Base-by-base conservation (phyloP, 2,797 vertebrate species). In the Synaphobranchus kaupii region DNA sequence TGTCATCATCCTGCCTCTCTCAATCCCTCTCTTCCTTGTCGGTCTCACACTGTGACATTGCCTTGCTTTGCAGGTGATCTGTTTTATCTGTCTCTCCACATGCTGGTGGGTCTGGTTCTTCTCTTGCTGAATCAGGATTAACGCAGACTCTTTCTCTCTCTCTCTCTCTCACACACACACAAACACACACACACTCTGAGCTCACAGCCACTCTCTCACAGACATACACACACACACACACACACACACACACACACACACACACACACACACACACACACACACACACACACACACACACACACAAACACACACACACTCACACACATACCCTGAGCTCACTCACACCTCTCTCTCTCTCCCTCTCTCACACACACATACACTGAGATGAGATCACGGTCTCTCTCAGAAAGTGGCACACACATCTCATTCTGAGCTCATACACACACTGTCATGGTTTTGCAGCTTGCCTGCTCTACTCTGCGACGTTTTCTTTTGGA, bases 151-250 rank as follows among this genome's bases (percentile, higher is more conserved):
- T 15, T 10, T 10, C 54, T 1, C 12, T 34, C 31, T 28, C 34
- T 13, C 15, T 13, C 12, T 34, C 13, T 34, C 10, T 15, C 17
- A 52, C 58, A 86, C 52, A 83, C 60, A 86, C 25, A 56, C 58
- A 82, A 15, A 54, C 9, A 13, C 48, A 9, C 31, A 8, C 25
- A 44, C 44, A 50, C 63, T 34, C 48, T 73, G 20, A 73, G 52
- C 52, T 54, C 1, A 73, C 12, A 68, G 52, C 28, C 0, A 83
- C 83, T 89, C 83, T 89, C 4, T 25, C 52, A 86, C 25, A 83
- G 28, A 48, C 3, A 85, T 13, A 54, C 52, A 54, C 52, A 54
- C 10, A 54, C 52, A 13, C 52, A 10, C 50, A 52, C 50, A 10
- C 50, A 52, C 50, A 50, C 7, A 7, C 50, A 50, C 50, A 50